These are phyloP conservation scores for Anguilla rostrata DNA, from an alignment of 2,113 vertebrate genomes.

Conservation along the genomic window DNA sequence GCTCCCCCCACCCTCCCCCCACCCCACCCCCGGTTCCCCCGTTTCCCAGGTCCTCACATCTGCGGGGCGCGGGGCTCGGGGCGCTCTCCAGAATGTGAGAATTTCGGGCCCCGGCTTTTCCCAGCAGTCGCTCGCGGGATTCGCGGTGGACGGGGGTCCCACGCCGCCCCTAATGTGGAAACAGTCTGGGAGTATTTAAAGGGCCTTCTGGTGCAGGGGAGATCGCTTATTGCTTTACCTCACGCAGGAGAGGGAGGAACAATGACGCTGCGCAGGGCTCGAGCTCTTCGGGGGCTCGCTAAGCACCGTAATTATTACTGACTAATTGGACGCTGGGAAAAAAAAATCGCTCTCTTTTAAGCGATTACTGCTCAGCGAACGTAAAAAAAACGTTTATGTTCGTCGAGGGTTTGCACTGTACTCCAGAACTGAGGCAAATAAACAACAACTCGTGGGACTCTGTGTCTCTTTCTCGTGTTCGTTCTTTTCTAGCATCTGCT, in stretches of 20 bases:
- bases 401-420: background rate
- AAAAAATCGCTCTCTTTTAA: background rate
- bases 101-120: conserved; percentile 66
- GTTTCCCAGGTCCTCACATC: conserved; percentile 32
- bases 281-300: background rate
- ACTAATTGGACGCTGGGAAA: background rate
- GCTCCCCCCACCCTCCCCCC: background rate
- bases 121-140: conserved; percentile 72
- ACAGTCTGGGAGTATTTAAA: conserved; percentile 59
- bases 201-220: background rate
- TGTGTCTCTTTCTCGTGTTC: background rate
- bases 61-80: conserved; percentile 32
- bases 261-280: background rate
- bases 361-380: background rate
- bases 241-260: background rate
- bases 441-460: background rate
- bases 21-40: background rate
- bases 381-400: background rate
- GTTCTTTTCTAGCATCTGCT: background rate
- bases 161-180: conserved; percentile 65
- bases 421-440: background rate
- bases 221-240: background rate
- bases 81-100: conserved; percentile 69
- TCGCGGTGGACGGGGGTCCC: conserved; percentile 49
- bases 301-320: background rate